phyloP scores from a whole-genome alignment of 2,888 invertebrate species.

The Nemotelus nigrinus region DNA sequence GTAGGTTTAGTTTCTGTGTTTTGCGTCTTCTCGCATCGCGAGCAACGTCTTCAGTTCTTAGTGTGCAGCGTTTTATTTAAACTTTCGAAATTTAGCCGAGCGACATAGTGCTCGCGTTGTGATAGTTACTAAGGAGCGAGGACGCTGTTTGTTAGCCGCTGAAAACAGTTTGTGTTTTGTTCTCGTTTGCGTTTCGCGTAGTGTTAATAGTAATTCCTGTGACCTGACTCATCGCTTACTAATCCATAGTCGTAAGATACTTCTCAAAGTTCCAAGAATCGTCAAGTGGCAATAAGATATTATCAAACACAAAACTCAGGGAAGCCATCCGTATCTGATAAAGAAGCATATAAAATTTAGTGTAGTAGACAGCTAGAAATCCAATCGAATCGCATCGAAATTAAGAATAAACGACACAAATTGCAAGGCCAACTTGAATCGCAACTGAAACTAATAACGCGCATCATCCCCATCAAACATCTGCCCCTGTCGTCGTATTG shows the following conservation, averaged over 20 bases:
- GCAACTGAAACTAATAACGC: constrained; percentile 32
- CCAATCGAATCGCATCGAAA: background rate
- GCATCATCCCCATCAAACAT: constrained; percentile 39
- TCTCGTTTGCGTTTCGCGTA: background rate
- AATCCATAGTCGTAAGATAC: constrained; percentile 17
- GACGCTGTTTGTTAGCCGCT: background rate
- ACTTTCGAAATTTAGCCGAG: background rate
- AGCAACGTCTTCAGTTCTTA: constrained; percentile 4
- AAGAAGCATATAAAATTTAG: background rate
- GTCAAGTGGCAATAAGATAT: constrained; percentile 21
- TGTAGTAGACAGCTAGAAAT: too few relatives aligned
- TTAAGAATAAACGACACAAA: constrained; percentile 2
- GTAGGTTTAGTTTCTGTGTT: constrained; percentile 38
- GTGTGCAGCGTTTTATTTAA: constrained; percentile 1
- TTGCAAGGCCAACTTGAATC: constrained; percentile 27
- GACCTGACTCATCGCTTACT: constrained; percentile 34
- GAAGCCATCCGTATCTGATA: background rate
- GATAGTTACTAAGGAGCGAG: background rate
- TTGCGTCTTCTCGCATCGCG: constrained; percentile 14
- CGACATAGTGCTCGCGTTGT: constrained; percentile 1
- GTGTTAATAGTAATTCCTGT: constrained; percentile 15
- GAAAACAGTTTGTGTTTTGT: background rate
- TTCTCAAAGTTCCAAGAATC: constrained; percentile 13
- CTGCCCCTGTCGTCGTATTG: constrained; percentile 23
- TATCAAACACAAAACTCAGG: constrained; percentile 3